These are phyloP conservation scores for Peromyscus nudipes DNA, from an alignment of 2,797 vertebrate genomes.

Conservation along the genomic window DNA sequence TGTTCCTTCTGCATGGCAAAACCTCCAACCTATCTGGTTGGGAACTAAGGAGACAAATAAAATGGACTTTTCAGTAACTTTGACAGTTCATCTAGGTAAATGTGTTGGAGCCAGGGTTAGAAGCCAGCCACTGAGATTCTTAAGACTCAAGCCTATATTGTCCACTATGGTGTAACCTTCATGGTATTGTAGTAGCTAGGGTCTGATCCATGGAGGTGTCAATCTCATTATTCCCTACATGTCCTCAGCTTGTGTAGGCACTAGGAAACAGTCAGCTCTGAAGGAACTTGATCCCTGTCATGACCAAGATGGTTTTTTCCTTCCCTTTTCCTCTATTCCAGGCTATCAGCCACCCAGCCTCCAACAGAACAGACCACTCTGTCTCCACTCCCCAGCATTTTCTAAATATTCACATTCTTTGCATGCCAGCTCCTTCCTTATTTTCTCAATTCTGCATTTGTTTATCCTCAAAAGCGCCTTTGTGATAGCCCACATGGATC, in stretches of 20 bases:
- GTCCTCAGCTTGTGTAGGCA: conserved; percentile 88
- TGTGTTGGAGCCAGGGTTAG: background rate
- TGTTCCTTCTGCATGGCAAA: background rate
- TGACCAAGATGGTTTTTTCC: background rate
- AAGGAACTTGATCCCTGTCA: conserved; percentile 84
- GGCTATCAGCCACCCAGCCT: background rate
- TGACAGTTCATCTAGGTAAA: background rate
- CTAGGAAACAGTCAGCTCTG: conserved; percentile 91
- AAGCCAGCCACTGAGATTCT: background rate
- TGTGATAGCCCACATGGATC: conserved; percentile 91
- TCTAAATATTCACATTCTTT: conserved; percentile 96
- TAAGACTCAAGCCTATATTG: background rate
- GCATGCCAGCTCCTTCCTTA: conserved; percentile 97
- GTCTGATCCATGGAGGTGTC: conserved; percentile 85
- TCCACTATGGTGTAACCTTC: conserved; percentile 55
- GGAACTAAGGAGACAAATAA: background rate
- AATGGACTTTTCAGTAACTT: background rate
- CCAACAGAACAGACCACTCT: conserved; percentile 91
- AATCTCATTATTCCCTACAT: conserved; percentile 85
- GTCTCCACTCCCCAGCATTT: conserved; percentile 94
- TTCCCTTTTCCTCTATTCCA: background rate
- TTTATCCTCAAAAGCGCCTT: conserved; percentile 97
- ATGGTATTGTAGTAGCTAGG: conserved; percentile 72
- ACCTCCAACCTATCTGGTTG: background rate
- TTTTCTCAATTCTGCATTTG: conserved; percentile 99